Conservation (phyloP, 1,140 invertebrate species). For the Drosophila sproati region DNA sequence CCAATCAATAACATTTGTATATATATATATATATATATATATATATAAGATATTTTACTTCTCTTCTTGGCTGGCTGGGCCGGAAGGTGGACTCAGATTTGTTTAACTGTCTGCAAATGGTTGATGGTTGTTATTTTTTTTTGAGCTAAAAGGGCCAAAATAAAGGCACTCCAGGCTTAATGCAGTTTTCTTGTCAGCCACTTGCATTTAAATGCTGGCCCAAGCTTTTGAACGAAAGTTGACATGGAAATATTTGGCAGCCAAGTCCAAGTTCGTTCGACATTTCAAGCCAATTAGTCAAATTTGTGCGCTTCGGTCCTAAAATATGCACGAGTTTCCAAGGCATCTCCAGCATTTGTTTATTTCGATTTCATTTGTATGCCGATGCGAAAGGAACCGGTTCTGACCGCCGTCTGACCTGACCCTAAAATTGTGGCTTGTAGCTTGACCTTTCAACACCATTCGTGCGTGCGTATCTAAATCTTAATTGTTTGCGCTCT, state of each 20-base stretch:
- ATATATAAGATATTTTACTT: not conserved
- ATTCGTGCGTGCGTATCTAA: constrained; percentile 51
- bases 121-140: constrained; percentile 7
- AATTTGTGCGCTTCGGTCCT: constrained; percentile 28
- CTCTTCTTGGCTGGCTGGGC: not conserved
- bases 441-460: constrained; percentile 39
- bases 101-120: constrained; percentile 29
- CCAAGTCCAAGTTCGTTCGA: not conserved
- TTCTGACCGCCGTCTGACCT: constrained; percentile 20
- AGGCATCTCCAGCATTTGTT: constrained; percentile 12
- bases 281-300: constrained; percentile 61
- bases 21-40: not conserved
- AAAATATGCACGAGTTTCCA: constrained; percentile 21
- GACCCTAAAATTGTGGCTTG: constrained; percentile 1
- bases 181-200: constrained; percentile 70
- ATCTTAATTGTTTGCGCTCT: constrained; percentile 48
- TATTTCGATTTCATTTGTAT: constrained; percentile 31
- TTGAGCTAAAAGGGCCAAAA: constrained; percentile 7
- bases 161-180: constrained; percentile 34
- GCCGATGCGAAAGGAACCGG: constrained; percentile 14
- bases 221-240: constrained; percentile 28
- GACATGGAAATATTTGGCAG: constrained; percentile 38
- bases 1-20: constrained; percentile 11
- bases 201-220: constrained; percentile 54
- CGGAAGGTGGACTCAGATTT: constrained; percentile 34